These are phyloP conservation scores for Pangasianodon hypophthalmus DNA, from an alignment of 2,113 vertebrate species.

Conservation along the genomic window DNA sequence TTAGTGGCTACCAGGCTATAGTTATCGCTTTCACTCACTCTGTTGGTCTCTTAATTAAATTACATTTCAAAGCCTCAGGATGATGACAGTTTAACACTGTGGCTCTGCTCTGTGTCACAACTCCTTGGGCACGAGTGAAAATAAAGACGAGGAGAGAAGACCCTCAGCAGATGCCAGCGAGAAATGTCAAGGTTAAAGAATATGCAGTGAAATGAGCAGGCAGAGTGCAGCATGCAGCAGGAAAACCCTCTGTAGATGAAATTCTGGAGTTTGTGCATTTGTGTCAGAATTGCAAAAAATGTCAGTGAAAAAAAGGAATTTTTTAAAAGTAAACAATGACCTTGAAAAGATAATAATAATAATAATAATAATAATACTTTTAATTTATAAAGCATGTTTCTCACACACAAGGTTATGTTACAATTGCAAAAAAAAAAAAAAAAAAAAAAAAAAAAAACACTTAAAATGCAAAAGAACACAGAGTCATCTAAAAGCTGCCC, in stretches of 20 bases:
- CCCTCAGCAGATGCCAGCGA: slow-evolving; percentile 9
- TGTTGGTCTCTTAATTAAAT: slow-evolving; percentile 37
- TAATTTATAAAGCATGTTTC: neutral
- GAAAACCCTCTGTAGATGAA: slow-evolving; percentile 10
- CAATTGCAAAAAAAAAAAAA: no score
- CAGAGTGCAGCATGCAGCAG: neutral
- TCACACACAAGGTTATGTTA: neutral
- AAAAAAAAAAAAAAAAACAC: no score
- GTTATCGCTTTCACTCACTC: slow-evolving; percentile 10
- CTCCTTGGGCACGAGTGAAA: slow-evolving; percentile 31
- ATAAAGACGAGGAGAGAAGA: slow-evolving; percentile 41
- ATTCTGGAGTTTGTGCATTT: neutral
- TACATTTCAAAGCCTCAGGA: slow-evolving; percentile 30
- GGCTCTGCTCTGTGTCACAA: slow-evolving; percentile 37
- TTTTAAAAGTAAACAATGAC: slow-evolving; percentile 7
- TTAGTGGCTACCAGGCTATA: slow-evolving; percentile 26
- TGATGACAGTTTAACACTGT: slow-evolving; percentile 49
- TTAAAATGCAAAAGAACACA: no score
- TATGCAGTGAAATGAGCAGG: slow-evolving; percentile 27
- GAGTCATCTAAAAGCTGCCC: neutral
- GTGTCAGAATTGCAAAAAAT: slow-evolving; percentile 23
- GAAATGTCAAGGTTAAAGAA: slow-evolving; percentile 64
- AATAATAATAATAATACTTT: neutral
- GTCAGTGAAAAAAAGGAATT: neutral
- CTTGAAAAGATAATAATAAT: neutral